A percentile compares a stretch with the other conserved stretches of the same genome.
These are phyloP conservation scores for Cheilosia pagana DNA, from an alignment of 2,888 invertebrate genomes.

Conservation along the genomic window DNA sequence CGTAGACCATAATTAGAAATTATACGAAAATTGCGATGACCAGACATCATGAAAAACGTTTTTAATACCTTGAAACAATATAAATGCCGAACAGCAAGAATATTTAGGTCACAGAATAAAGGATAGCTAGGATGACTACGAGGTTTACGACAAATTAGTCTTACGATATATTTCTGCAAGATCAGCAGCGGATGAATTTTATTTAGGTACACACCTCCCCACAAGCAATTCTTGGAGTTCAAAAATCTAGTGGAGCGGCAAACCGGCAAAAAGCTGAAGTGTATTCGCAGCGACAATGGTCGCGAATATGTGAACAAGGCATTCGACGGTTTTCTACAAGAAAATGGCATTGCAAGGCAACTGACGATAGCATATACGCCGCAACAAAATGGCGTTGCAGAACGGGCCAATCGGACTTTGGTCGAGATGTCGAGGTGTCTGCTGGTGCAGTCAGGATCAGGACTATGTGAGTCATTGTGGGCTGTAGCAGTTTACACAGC, in stretches of 20 bases:
- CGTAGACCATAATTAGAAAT: no score
- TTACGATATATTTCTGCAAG: no score
- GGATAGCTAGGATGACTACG: no score
- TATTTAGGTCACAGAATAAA: no score
- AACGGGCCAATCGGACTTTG: conserved; percentile 67
- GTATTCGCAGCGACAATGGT: conserved; percentile 63
- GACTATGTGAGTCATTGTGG: conserved; percentile 52
- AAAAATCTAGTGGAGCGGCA: conserved; percentile 54
- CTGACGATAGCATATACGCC: conserved; percentile 73
- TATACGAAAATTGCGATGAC: no score
- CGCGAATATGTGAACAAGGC: conserved; percentile 40
- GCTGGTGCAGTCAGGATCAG: conserved; percentile 30
- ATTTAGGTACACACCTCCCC: no score
- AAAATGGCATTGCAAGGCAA: conserved; percentile 66
- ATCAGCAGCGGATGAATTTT: no score
- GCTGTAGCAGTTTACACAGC: conserved; percentile 59
- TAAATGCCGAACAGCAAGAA: no score
- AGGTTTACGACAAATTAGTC: no score
- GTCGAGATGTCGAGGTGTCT: conserved; percentile 59
- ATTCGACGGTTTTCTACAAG: conserved; percentile 57
- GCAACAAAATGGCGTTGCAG: conserved; percentile 76
- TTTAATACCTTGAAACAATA: no score
- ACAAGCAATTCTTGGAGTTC: conserved; percentile 54
- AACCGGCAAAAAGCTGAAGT: conserved; percentile 51
- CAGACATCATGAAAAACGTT: no score